A percentile compares a stretch with the other conserved stretches of the same genome.
Conservation (phyloP, 2,888 invertebrate genomes). For the Hofmannophila pseudospretella region DNA sequence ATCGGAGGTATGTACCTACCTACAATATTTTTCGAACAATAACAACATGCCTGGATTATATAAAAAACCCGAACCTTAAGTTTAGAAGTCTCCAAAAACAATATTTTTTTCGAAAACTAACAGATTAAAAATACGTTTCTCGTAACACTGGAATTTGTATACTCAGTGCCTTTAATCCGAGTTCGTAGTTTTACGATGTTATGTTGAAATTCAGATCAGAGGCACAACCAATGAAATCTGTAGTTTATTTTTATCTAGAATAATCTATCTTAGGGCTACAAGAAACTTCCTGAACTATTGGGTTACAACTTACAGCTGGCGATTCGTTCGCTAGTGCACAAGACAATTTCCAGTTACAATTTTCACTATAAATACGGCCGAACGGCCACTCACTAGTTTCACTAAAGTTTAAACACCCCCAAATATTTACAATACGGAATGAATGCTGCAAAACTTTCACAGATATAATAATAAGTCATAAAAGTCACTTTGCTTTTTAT, state of each 20-base stretch:
- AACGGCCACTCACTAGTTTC: constrained; percentile 44
- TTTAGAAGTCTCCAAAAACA: constrained; percentile 39
- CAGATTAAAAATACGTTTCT: constrained; percentile 30
- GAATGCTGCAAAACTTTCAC: constrained; percentile 16
- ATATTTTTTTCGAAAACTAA: constrained; percentile 33
- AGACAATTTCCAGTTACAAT: constrained; percentile 40
- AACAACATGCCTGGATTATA: constrained; percentile 58
- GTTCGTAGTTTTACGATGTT: not conserved
- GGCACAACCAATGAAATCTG: constrained; percentile 3
- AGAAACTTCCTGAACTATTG: constrained; percentile 47
- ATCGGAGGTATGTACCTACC: constrained; percentile 38
- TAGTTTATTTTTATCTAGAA: constrained; percentile 31
- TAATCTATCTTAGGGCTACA: constrained; percentile 55
- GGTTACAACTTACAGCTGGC: constrained; percentile 29
- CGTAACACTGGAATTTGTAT: constrained; percentile 30
- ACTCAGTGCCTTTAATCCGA: constrained; percentile 30
- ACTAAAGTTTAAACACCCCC: constrained; percentile 42
- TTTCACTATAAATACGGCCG: constrained; percentile 49
- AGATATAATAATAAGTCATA: no score
- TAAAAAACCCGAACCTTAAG: constrained; percentile 52
- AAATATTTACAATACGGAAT: constrained; percentile 47
- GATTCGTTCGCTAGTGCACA: constrained; percentile 39
- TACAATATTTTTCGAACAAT: constrained; percentile 52
- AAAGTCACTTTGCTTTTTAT: constrained; percentile 35
- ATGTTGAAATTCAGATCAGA: constrained; percentile 9